Evolutionary conservation across 2,888 invertebrate species (phyloP), one percentile per base, ranked within the genome.

Genomic region (Morinoia aosen): DNA sequence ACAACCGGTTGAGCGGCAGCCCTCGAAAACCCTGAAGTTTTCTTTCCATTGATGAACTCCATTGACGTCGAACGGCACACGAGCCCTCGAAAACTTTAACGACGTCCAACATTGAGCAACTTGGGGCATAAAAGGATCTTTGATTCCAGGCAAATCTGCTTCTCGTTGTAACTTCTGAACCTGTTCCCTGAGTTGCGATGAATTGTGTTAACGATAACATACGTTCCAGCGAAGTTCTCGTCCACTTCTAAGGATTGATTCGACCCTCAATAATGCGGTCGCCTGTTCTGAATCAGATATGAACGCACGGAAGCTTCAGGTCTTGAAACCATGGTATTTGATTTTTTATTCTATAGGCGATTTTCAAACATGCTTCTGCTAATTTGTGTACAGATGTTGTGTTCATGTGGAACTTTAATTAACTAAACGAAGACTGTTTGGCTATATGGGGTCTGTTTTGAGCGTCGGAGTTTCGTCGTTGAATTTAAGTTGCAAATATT

Each of bases 1-100:
- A 90, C 90, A 90, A 48, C 90, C 33, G 39, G 90, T 40, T 39
- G 39, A 39, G 90, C 33, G 11, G 40, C 90, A 40, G 40, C 39
- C 40, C 48, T 48, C 40, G 39, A 39, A 40, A 40, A 40, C 90
- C 12, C 90, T 25, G 61, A 90, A 90, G 90, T 90, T 90, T 90
- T 90, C 90, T 16, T 39, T 90, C 90, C 90, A 90, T 90, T 90
- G 90, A 90, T 40, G 90, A 90, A 90, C 39, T 90, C 90, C 90
- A 90, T 90, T 90, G 90, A 90, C 40, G 40, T 90, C 19, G 90
- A 90, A 90, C 90, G 90, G 39, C 48, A 40, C 90, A 90, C 90
- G 90, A 90, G 48, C 48, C 90, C 90, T 90, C 48, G 90, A 90
- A 39, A 90, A 90, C 90, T 90, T 90, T 90, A 90, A 90, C 48